Evolutionary conservation across 1,140 invertebrate species (phyloP).

Genomic region (Dryas iulia): DNA sequence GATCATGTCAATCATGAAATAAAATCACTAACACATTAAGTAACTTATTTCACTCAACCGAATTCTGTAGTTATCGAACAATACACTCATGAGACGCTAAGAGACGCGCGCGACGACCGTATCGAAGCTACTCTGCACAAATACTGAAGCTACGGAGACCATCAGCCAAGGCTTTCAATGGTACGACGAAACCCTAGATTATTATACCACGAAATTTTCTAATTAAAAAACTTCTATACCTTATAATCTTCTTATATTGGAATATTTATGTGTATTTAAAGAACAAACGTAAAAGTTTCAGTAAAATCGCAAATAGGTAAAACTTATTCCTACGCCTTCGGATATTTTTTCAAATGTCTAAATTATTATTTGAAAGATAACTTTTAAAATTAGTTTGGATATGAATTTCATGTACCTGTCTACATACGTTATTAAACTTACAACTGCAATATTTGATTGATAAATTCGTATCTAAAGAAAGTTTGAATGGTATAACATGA

Average conservation of each 20-base stretch:
- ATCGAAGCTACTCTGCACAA: conserved; percentile 39
- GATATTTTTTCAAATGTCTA: no score
- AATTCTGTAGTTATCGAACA: conserved; percentile 5
- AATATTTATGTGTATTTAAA: background rate
- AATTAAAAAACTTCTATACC: background rate
- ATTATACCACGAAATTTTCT: background rate
- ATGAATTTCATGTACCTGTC: no score
- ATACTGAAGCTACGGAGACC: conserved; percentile 37
- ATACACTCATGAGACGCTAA: conserved; percentile 3
- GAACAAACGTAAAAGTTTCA: background rate
- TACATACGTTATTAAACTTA: no score
- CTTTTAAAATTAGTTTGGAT: no score
- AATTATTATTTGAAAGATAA: no score
- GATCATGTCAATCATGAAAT: background rate
- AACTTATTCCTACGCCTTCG: no score
- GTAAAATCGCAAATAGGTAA: background rate
- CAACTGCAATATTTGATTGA: no score
- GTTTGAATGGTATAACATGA: no score
- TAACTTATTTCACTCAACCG: conserved; percentile 12
- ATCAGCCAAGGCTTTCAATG: conserved; percentile 7
- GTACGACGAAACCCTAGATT: background rate
- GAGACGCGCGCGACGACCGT: conserved; percentile 36
- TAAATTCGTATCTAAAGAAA: no score
- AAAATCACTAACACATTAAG: background rate
- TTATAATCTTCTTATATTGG: background rate